phyloP scores from a whole-genome alignment of 2,888 invertebrate species.

The Drosophila fungiperda region DNA sequence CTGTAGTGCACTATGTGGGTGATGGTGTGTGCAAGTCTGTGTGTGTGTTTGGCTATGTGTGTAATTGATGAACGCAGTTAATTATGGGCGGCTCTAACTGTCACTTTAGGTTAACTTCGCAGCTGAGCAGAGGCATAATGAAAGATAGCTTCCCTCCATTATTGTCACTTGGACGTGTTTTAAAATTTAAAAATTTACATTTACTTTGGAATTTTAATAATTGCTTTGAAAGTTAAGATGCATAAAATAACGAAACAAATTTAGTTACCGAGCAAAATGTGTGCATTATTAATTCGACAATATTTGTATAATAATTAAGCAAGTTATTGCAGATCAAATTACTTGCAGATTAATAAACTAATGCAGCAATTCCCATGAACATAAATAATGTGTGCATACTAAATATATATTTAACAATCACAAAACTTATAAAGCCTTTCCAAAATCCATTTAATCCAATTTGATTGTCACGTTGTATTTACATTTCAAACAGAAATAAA shows the following conservation, averaged over 20 bases:
- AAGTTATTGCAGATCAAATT: background rate
- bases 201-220: background rate
- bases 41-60: constrained; percentile 10
- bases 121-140: constrained; percentile 21
- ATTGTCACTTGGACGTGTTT: background rate
- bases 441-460: constrained; percentile 3
- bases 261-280: background rate
- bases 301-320: background rate
- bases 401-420: background rate
- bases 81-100: constrained; percentile 64
- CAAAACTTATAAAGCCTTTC: background rate
- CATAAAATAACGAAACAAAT: background rate
- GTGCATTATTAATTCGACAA: background rate
- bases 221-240: background rate
- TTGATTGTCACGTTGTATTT: background rate
- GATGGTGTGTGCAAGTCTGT: constrained; percentile 17
- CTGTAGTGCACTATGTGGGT: constrained; percentile 15
- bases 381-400: background rate
- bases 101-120: constrained; percentile 50
- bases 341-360: background rate
- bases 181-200: background rate
- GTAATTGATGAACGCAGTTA: constrained; percentile 66
- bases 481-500: constrained; percentile 2
- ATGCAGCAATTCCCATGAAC: background rate
- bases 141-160: background rate